A percentile compares a stretch with the other conserved stretches of the same genome.
These are phyloP conservation scores for Coelopa frigida DNA, from an alignment of 1,140 invertebrate genomes.

Conservation along the genomic window DNA sequence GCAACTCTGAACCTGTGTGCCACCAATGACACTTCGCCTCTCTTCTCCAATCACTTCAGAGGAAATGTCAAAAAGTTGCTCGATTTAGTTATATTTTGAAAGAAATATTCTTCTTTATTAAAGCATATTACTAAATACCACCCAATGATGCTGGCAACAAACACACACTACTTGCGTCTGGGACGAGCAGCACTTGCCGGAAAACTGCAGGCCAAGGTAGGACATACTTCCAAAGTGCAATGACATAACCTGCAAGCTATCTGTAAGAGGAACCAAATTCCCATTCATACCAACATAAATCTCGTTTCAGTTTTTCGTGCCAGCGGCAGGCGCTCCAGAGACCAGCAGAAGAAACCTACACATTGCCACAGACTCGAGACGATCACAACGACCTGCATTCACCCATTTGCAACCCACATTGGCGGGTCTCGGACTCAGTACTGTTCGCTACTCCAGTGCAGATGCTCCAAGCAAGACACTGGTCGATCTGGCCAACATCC, in stretches of 20 bases:
- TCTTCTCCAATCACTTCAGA: no score
- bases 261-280: neutral
- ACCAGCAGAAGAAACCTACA: slow-evolving; percentile 1
- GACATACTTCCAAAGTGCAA: neutral
- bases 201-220: no score
- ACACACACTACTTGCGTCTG: no score
- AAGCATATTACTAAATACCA: no score
- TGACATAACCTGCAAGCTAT: slow-evolving; percentile 5
- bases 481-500: slow-evolving; percentile 47
- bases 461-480: slow-evolving; percentile 20
- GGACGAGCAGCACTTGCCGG: no score
- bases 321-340: slow-evolving; percentile 6
- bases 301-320: slow-evolving; percentile 1
- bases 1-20: no score
- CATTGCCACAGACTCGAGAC: neutral
- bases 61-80: no score
- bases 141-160: no score
- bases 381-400: neutral
- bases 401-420: neutral
- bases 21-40: no score
- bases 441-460: slow-evolving; percentile 4
- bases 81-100: no score
- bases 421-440: neutral
- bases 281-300: no score
- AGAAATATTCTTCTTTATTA: no score